These are phyloP conservation scores for Amia ocellicauda DNA, from an alignment of 2,113 vertebrate genomes.

Conservation along the genomic window DNA sequence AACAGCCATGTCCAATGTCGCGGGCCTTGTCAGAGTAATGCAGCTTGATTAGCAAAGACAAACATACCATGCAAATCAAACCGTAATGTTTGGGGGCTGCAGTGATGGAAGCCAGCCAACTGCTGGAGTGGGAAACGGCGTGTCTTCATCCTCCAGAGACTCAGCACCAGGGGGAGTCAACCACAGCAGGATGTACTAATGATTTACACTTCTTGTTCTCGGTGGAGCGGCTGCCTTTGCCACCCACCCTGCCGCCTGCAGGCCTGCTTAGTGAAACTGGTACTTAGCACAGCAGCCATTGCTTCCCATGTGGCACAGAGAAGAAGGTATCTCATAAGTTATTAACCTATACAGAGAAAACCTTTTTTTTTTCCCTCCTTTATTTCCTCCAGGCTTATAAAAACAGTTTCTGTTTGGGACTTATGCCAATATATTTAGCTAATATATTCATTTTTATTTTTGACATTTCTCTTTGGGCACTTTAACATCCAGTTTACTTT, in stretches of 20 bases:
- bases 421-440: too few relatives aligned
- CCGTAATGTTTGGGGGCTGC: slow-evolving; percentile 63
- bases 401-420: too few relatives aligned
- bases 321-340: neutral
- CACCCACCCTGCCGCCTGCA: neutral
- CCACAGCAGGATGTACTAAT: slow-evolving; percentile 17
- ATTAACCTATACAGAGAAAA: too few relatives aligned
- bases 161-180: slow-evolving; percentile 24
- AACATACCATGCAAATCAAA: slow-evolving; percentile 81
- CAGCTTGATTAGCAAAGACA: slow-evolving; percentile 87
- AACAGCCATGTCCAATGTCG: slow-evolving; percentile 83
- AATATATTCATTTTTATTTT: too few relatives aligned
- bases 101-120: slow-evolving; percentile 66
- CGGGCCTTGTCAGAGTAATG: slow-evolving; percentile 78
- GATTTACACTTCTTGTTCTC: slow-evolving; percentile 23
- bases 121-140: slow-evolving; percentile 57
- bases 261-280: neutral
- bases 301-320: neutral
- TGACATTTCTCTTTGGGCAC: too few relatives aligned
- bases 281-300: neutral
- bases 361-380: too few relatives aligned
- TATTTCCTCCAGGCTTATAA: too few relatives aligned
- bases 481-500: too few relatives aligned
- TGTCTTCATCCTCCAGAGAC: slow-evolving; percentile 60
- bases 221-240: neutral